Conservation (phyloP, 2,113 vertebrate species). For the Progne subis region DNA sequence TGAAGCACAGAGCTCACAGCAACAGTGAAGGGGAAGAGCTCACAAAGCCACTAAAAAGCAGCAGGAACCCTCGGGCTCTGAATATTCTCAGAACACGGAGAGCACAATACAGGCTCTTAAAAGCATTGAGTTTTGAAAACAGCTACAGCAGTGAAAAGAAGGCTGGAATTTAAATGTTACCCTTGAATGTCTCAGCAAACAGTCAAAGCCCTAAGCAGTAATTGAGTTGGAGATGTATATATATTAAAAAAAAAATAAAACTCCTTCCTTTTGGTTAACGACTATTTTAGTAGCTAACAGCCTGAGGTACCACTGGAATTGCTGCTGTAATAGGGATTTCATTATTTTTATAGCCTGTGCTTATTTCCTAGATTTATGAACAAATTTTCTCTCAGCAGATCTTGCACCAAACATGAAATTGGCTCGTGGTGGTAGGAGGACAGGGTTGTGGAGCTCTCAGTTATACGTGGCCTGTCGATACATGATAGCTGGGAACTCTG, state of each 20-base stretch:
- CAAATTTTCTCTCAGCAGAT: constrained; percentile 18
- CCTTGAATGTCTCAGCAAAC: constrained; percentile 17
- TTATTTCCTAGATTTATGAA: constrained; percentile 59
- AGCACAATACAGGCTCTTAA: neutral
- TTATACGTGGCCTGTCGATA: neutral
- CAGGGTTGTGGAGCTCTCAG: neutral
- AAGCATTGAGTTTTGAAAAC: constrained; percentile 36
- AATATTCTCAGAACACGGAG: neutral
- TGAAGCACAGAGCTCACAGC: neutral
- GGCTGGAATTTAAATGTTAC: constrained; percentile 24
- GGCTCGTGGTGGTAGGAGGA: neutral
- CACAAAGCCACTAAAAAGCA: constrained; percentile 8
- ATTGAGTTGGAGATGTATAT: neutral
- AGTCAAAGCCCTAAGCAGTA: constrained; percentile 26
- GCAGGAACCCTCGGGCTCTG: neutral
- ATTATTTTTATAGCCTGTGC: constrained; percentile 48
- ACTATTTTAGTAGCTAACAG: constrained; percentile 33
- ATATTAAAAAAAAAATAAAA: neutral
- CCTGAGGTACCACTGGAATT: constrained; percentile 35
- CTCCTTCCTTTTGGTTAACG: constrained; percentile 37
- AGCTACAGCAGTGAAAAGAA: neutral
- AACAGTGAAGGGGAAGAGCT: neutral
- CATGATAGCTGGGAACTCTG: neutral
- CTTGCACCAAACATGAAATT: neutral
- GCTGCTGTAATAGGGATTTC: constrained; percentile 45